Conservation (phyloP, 92 coral and sea anemone species). For the Galaxea fascicularis region DNA sequence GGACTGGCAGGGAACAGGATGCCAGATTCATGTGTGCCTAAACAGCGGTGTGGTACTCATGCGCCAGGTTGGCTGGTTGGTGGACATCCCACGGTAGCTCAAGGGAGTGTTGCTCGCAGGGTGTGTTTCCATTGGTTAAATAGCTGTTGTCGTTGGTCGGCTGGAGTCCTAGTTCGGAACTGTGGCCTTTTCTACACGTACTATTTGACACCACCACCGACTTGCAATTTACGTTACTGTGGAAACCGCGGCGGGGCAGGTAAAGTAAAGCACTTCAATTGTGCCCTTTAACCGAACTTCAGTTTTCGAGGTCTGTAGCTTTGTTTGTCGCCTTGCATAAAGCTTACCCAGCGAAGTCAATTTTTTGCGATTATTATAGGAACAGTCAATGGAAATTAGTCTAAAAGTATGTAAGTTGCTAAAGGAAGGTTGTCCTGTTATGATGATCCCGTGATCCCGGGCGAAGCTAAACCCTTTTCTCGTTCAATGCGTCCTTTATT, state of each 20-base stretch:
- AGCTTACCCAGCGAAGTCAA: too few relatives aligned
- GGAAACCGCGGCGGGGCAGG: constrained; percentile 8
- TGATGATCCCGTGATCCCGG: too few relatives aligned
- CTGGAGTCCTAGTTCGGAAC: constrained; percentile 43
- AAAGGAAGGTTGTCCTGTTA: too few relatives aligned
- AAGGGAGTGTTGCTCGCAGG: constrained; percentile 16
- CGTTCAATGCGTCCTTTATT: too few relatives aligned
- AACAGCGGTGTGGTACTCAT: constrained; percentile 35
- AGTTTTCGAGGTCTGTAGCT: too few relatives aligned
- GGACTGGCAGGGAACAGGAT: constrained; percentile 50
- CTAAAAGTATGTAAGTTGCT: too few relatives aligned
- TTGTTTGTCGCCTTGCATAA: too few relatives aligned
- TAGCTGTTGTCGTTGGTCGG: constrained; percentile 38
- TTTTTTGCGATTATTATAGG: too few relatives aligned
- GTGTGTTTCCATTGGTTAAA: constrained; percentile 53
- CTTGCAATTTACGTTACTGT: constrained; percentile 56
- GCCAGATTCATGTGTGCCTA: constrained; percentile 41
- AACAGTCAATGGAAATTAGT: too few relatives aligned
- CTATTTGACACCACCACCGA: constrained; percentile 15
- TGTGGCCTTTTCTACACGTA: constrained; percentile 58
- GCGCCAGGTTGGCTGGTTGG: constrained; percentile 54
- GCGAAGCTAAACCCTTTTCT: too few relatives aligned
- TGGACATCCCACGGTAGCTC: constrained; percentile 32
- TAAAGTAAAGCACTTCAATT: too few relatives aligned
- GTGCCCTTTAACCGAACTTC: too few relatives aligned